Conservation (phyloP, 2,113 vertebrate genomes). For the Triplophysa siluroides region DNA sequence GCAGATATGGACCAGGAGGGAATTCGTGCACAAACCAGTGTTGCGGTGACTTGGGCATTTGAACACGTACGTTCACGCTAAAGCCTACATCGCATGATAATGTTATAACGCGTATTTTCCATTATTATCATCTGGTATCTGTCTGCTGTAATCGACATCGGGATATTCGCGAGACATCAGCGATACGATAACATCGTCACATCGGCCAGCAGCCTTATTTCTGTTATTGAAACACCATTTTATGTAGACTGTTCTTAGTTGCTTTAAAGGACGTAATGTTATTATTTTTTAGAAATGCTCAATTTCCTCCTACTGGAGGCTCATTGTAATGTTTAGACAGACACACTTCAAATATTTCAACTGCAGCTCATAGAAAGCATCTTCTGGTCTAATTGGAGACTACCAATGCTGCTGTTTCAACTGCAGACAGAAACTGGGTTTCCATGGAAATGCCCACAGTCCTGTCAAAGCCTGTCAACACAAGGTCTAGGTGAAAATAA, state of each 20-base stretch:
- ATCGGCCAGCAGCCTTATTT: too few species aligned
- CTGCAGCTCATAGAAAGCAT: neutral
- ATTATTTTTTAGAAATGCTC: neutral
- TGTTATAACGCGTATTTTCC: too few species aligned
- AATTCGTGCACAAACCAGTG: too few species aligned
- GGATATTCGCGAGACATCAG: too few species aligned
- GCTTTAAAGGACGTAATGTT: neutral
- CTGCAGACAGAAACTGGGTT: neutral
- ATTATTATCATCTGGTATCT: too few species aligned
- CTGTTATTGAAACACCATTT: too few species aligned
- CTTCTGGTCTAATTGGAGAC: conserved; percentile 11
- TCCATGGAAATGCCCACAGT: conserved; percentile 17
- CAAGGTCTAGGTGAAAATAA: conserved; percentile 22
- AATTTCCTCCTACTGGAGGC: neutral
- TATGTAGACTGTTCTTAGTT: neutral
- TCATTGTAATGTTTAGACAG: neutral
- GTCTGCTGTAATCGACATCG: too few species aligned
- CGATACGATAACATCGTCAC: too few species aligned
- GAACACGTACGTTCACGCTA: too few species aligned
- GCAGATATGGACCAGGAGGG: too few species aligned
- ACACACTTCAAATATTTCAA: neutral
- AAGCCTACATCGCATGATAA: too few species aligned
- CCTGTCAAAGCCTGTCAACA: conserved; percentile 14
- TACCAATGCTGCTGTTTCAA: neutral
- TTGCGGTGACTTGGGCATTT: too few species aligned